phyloP scores from a whole-genome alignment of 1,140 invertebrate species.

The Epicauta chinensis region DNA sequence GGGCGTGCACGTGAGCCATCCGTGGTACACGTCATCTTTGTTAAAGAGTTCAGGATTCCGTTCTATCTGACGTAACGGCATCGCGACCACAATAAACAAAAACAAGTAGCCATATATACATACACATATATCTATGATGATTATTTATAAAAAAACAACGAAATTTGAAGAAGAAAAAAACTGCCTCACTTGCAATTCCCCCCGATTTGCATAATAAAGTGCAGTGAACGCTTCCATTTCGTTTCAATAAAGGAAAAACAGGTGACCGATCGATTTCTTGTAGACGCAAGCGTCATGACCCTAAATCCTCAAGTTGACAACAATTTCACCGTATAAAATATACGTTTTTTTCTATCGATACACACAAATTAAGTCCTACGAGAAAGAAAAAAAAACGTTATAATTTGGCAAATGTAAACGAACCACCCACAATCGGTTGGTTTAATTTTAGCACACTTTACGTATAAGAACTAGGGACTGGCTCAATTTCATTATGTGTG shows the following conservation, averaged over 20 bases:
- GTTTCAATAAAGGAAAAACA: not conserved
- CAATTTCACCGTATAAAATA: too few species aligned
- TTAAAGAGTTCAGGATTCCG: conserved; percentile 8
- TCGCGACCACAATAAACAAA: conserved; percentile 9
- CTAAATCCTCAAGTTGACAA: not conserved
- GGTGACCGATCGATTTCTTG: conserved; percentile 13
- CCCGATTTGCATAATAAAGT: conserved; percentile 7
- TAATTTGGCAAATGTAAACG: too few species aligned
- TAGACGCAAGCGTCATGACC: conserved; percentile 13
- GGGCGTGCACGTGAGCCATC: conserved; percentile 11
- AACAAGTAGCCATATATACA: not conserved
- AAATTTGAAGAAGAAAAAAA: not conserved
- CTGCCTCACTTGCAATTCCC: too few species aligned
- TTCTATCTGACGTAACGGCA: conserved; percentile 9
- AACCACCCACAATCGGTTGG: too few species aligned
- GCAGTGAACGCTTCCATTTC: conserved; percentile 18
- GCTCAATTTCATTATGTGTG: too few species aligned
- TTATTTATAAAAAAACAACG: not conserved
- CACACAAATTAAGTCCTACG: too few species aligned
- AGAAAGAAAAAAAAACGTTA: too few species aligned
- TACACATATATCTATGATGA: not conserved
- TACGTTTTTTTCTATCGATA: too few species aligned
- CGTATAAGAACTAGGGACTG: too few species aligned
- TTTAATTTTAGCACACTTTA: too few species aligned
- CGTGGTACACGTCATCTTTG: conserved; percentile 14